Evolutionary conservation across 2,113 vertebrate genomes (phyloP).

Genomic region (Clarias batrachus): DNA sequence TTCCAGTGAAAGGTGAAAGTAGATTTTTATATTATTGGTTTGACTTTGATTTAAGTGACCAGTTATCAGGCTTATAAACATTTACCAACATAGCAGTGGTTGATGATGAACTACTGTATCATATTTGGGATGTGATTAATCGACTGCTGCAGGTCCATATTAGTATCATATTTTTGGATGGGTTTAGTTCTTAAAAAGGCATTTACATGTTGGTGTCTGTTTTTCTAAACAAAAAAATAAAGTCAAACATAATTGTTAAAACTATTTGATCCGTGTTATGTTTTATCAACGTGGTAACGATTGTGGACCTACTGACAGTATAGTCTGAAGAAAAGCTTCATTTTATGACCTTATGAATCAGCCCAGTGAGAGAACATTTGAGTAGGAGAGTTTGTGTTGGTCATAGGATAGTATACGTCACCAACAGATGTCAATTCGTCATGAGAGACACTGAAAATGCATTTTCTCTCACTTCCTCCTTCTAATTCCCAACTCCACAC

Average conservation of each 20-base stretch:
- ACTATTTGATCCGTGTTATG: not conserved
- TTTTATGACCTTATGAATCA: not conserved
- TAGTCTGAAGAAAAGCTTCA: not conserved
- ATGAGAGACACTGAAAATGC: conserved; percentile 27
- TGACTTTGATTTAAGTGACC: not conserved
- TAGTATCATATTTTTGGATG: not conserved
- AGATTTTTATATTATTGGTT: not conserved
- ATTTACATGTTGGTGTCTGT: not conserved
- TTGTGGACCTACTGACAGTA: not conserved
- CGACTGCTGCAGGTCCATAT: not conserved
- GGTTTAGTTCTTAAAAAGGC: not conserved
- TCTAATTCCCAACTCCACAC: not conserved
- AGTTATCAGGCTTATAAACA: no score
- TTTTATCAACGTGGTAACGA: not conserved
- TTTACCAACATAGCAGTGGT: not conserved
- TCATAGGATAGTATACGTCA: conserved; percentile 23
- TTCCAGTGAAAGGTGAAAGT: not conserved
- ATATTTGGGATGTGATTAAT: not conserved
- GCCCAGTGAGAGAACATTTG: not conserved
- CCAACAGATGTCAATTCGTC: conserved; percentile 28
- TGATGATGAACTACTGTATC: not conserved
- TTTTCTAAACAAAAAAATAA: not conserved
- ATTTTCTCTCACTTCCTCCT: conserved; percentile 25
- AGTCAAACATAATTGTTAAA: not conserved
- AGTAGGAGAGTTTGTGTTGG: not conserved